Evolutionary conservation across 2,113 vertebrate species (phyloP).

Genomic region (Synchiropus splendidus): DNA sequence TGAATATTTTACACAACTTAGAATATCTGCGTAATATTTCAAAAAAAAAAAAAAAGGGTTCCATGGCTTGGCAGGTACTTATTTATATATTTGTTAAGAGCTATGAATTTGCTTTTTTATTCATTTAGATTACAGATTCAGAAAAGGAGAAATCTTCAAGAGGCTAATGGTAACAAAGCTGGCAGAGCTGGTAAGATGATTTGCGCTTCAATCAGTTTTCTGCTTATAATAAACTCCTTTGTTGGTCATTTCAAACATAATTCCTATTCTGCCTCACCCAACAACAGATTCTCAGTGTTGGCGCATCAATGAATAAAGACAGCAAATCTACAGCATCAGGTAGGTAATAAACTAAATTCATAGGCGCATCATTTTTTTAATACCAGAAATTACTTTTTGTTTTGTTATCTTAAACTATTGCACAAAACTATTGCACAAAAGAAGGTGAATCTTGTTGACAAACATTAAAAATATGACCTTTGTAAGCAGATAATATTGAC

Average conservation of each 20-base stretch:
- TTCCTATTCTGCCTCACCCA: neutral
- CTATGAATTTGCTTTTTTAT: neutral
- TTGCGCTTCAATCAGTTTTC: neutral
- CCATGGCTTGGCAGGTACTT: no score
- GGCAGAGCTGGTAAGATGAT: constrained; percentile 78
- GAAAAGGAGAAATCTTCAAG: constrained; percentile 90
- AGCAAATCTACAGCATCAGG: neutral
- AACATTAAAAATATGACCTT: no score
- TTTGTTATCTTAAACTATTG: no score
- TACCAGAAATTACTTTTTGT: no score
- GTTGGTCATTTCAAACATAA: neutral
- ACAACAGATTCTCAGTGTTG: neutral
- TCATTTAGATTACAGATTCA: constrained; percentile 86
- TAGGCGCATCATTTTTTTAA: no score
- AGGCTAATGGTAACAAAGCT: constrained; percentile 91
- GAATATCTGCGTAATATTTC: neutral
- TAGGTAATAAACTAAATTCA: no score
- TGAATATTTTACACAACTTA: neutral
- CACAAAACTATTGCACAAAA: no score
- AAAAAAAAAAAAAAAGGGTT: neutral
- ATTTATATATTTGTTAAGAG: neutral
- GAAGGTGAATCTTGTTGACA: no score
- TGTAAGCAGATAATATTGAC: no score
- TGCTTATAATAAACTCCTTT: neutral
- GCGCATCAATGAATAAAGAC: neutral